Evolutionary conservation across 2,888 invertebrate species (phyloP).

Genomic region (Doris montereyensis): DNA sequence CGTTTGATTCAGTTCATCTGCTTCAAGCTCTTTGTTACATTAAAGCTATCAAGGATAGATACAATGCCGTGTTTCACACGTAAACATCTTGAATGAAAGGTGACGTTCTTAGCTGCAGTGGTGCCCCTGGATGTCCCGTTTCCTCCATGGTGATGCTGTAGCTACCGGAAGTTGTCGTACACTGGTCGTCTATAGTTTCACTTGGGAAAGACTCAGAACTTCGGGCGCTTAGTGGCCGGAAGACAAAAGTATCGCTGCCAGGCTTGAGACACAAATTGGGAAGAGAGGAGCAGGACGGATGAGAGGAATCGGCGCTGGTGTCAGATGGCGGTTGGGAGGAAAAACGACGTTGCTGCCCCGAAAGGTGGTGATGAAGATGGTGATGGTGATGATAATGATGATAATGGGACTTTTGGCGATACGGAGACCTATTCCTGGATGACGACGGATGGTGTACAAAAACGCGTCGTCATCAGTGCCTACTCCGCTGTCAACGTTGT

Average conservation of each 20-base stretch:
- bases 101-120: not conserved
- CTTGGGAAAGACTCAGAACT: conserved; percentile 40
- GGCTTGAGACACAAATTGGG: conserved; percentile 38
- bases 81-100: conserved; percentile 43
- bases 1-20: too few species aligned
- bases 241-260: conserved; percentile 28
- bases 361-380: conserved; percentile 2
- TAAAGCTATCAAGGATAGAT: too few species aligned
- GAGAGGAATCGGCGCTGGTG: conserved; percentile 33
- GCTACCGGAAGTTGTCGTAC: conserved; percentile 44
- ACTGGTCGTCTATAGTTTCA: conserved; percentile 42
- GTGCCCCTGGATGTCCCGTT: not conserved
- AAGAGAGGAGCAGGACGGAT: conserved; percentile 38
- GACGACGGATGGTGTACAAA: not conserved
- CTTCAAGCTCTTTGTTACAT: too few species aligned
- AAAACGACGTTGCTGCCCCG: not conserved
- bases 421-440: not conserved
- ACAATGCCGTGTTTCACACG: too few species aligned
- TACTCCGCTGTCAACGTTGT: conserved; percentile 43
- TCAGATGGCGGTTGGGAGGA: conserved; percentile 28
- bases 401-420: not conserved
- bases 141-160: conserved; percentile 43
- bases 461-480: conserved; percentile 42
- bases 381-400: conserved; percentile 2
- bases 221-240: conserved; percentile 40